phyloP scores from a whole-genome alignment of 2,888 invertebrate genomes.

The Chironomus tentans region DNA sequence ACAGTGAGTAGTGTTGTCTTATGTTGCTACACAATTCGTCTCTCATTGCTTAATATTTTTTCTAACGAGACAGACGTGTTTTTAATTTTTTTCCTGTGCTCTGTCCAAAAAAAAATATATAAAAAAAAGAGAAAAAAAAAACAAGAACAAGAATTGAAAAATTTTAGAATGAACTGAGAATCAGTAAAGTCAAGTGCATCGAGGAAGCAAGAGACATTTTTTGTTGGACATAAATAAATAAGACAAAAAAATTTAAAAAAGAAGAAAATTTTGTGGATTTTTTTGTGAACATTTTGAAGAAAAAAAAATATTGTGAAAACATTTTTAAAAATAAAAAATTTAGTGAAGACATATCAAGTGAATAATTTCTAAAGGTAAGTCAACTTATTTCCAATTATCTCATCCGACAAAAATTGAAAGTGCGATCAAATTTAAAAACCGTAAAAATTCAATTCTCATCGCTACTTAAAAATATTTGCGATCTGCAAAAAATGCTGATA shows the following conservation, averaged over 20 bases:
- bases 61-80: constrained; percentile 26
- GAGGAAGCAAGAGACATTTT: not conserved
- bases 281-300: not conserved
- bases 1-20: not conserved
- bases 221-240: not conserved
- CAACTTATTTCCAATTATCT: no score
- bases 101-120: not conserved
- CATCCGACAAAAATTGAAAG: not conserved
- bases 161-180: not conserved
- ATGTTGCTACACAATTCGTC: constrained; percentile 20
- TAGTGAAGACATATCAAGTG: not conserved
- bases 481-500: not conserved
- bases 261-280: not conserved
- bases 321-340: not conserved
- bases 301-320: not conserved
- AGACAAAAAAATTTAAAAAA: not conserved
- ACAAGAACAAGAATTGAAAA: not conserved
- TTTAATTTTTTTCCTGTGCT: constrained; percentile 16
- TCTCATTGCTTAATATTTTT: constrained; percentile 26
- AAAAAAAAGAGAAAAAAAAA: not conserved
- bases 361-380: not conserved
- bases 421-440: not conserved
- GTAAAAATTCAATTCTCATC: not conserved
- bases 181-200: not conserved
- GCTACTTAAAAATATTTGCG: constrained; percentile 6